Evolutionary conservation across 2,888 invertebrate genomes (phyloP).

Genomic region (Macrophya annulata): DNA sequence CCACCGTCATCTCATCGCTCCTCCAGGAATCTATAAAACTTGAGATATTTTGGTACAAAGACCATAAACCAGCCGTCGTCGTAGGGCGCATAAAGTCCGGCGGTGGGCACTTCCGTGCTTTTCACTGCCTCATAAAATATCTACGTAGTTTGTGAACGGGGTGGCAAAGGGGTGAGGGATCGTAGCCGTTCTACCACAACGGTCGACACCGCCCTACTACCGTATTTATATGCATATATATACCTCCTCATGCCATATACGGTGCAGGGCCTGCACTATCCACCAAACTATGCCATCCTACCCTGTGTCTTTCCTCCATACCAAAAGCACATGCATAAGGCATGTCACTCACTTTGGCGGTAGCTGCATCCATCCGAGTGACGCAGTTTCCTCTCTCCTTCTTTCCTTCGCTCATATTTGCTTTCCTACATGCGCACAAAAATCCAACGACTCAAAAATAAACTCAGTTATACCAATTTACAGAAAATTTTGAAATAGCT

Average conservation of each 20-base stretch:
- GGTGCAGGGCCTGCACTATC: constrained; percentile 24
- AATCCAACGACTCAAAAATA: not conserved
- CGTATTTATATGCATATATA: not conserved
- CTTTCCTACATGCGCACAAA: not conserved
- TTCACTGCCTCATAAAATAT: constrained; percentile 53
- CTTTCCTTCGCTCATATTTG: not conserved
- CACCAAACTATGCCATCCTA: constrained; percentile 19
- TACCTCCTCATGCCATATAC: not conserved
- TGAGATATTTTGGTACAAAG: constrained; percentile 49
- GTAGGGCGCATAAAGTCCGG: constrained; percentile 49
- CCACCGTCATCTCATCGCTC: constrained; percentile 29
- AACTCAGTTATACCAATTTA: constrained; percentile 1
- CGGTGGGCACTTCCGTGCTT: constrained; percentile 43
- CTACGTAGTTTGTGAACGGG: constrained; percentile 45
- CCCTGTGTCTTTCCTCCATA: not conserved
- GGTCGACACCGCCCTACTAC: not conserved
- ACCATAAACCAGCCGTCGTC: constrained; percentile 53
- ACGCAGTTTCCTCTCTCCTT: not conserved
- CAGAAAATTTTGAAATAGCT: not conserved
- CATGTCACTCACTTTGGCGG: constrained; percentile 35
- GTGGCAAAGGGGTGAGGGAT: constrained; percentile 27
- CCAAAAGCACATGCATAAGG: constrained; percentile 41
- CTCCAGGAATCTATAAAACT: constrained; percentile 52
- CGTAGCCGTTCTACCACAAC: not conserved
- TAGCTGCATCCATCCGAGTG: not conserved